Conservation (phyloP, 2,113 vertebrate genomes). For the Microcebus murinus region DNA sequence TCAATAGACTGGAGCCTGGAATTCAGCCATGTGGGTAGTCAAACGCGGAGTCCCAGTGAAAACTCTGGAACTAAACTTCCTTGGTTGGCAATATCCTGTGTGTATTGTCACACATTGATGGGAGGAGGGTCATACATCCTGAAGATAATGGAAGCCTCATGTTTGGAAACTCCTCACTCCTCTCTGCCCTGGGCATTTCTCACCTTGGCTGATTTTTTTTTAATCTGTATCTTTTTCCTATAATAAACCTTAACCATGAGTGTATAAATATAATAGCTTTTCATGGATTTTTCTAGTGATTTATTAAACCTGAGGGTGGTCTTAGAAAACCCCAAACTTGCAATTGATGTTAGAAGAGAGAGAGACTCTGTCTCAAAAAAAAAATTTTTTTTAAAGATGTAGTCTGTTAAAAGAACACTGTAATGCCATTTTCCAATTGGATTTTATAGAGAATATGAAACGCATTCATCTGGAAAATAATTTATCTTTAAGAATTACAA, state of each 20-base stretch:
- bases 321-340: neutral
- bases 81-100: neutral
- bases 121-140: neutral
- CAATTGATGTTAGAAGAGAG: neutral
- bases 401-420: neutral
- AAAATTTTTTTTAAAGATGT: no score
- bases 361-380: no score
- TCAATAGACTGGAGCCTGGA: neutral
- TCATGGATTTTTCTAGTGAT: neutral
- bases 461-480: conserved; percentile 34
- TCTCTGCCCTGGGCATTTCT: neutral
- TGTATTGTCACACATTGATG: neutral
- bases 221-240: neutral
- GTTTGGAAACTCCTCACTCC: neutral
- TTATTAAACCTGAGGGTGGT: neutral
- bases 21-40: neutral
- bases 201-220: neutral
- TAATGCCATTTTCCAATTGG: neutral
- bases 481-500: conserved; percentile 48
- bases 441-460: conserved; percentile 45
- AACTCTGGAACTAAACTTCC: neutral
- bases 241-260: neutral
- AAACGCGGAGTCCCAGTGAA: neutral
- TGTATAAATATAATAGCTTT: neutral
- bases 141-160: neutral